Evolutionary conservation across 2,113 vertebrate genomes (phyloP).

Genomic region (Parotia lawesii): DNA sequence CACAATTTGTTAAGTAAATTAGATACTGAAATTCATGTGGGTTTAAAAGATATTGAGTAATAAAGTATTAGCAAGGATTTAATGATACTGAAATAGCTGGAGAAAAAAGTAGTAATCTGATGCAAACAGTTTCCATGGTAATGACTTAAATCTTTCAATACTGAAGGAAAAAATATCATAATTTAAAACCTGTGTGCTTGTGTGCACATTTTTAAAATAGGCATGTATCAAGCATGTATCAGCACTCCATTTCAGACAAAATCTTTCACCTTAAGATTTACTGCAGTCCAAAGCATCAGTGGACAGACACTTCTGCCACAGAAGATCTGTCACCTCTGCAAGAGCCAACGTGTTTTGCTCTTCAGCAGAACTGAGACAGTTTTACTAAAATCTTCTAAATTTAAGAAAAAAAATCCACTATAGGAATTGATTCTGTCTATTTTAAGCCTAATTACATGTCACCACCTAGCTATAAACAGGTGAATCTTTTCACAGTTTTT

Average conservation of each 20-base stretch:
- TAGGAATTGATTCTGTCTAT: neutral
- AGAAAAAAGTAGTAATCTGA: slow-evolving; percentile 46
- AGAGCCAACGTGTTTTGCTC: neutral
- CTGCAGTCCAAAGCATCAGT: neutral
- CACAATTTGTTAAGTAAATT: slow-evolving; percentile 71
- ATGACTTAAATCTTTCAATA: slow-evolving; percentile 63
- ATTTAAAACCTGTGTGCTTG: slow-evolving; percentile 35
- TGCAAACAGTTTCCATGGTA: slow-evolving; percentile 72
- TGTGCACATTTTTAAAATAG: neutral
- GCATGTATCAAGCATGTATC: neutral
- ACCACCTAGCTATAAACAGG: neutral
- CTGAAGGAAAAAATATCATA: neutral
- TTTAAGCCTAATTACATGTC: neutral
- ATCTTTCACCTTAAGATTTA: neutral
- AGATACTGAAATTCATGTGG: slow-evolving; percentile 53
- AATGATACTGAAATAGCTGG: slow-evolving; percentile 65
- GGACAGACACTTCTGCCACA: neutral
- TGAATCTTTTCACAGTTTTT: neutral
- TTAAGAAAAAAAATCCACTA: neutral
- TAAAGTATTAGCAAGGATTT: slow-evolving; percentile 68
- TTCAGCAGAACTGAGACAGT: neutral
- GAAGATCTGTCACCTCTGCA: neutral
- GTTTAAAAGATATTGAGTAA: slow-evolving; percentile 63
- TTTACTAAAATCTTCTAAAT: neutral
- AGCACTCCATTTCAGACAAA: neutral